These are phyloP conservation scores for Girardia tigrina DNA, from an alignment of 2,888 invertebrate species.

Conservation along the genomic window DNA sequence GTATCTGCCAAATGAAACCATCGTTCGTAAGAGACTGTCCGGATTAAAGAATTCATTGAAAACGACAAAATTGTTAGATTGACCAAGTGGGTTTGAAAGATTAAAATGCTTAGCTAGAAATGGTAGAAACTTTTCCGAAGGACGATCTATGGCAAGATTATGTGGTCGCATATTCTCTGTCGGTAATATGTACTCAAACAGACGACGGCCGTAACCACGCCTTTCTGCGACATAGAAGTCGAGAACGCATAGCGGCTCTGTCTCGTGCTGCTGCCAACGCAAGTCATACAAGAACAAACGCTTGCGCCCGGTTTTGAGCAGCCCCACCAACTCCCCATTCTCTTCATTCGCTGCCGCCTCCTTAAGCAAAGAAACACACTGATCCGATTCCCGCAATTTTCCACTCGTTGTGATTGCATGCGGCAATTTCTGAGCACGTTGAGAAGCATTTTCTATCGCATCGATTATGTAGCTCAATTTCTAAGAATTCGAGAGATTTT, in stretches of 20 bases:
- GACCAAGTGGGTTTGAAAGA: slow-evolving; percentile 59
- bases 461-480: too few species aligned
- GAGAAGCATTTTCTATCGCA: too few species aligned
- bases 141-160: slow-evolving; percentile 76
- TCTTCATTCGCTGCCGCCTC: too few species aligned
- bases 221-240: slow-evolving; percentile 81
- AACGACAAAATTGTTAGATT: slow-evolving; percentile 74
- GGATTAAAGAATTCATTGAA: slow-evolving; percentile 69
- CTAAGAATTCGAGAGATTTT: too few species aligned
- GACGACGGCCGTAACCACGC: slow-evolving; percentile 65
- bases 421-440: too few species aligned
- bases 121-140: slow-evolving; percentile 70
- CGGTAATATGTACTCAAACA: slow-evolving; percentile 76
- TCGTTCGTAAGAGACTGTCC: too few species aligned
- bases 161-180: slow-evolving; percentile 59
- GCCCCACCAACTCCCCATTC: slow-evolving; percentile 56
- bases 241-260: slow-evolving; percentile 70
- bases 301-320: slow-evolving; percentile 77
- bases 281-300: slow-evolving; percentile 62
- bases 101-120: slow-evolving; percentile 74
- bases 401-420: too few species aligned
- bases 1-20: too few species aligned
- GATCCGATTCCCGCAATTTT: too few species aligned
- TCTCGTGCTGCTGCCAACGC: slow-evolving; percentile 57
- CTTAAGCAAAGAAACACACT: too few species aligned